These are phyloP conservation scores for Triplophysa tibetana DNA, from an alignment of 2,113 vertebrate species.

Conservation along the genomic window DNA sequence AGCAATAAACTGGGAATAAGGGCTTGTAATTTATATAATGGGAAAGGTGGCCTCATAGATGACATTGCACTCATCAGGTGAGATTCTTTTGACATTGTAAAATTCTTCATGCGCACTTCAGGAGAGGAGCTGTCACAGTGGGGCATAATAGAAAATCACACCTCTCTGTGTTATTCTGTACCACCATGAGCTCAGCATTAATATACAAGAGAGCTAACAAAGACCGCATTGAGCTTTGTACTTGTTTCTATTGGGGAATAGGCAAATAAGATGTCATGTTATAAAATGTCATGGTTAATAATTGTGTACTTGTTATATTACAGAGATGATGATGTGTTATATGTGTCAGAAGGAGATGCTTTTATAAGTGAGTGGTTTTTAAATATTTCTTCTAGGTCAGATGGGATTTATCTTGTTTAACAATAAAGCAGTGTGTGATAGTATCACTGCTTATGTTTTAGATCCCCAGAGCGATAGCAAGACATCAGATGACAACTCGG, in stretches of 20 bases:
- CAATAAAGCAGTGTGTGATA: background rate
- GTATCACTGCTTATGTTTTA: slow-evolving; percentile 54
- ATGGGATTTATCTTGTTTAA: background rate
- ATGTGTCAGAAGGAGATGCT: slow-evolving; percentile 93
- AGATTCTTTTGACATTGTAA: background rate
- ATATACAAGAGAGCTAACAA: background rate
- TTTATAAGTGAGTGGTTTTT: slow-evolving; percentile 84
- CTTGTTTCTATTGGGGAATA: background rate
- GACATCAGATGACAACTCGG: slow-evolving; percentile 72
- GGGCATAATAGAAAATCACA: background rate
- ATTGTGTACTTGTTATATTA: background rate
- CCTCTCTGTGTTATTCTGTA: background rate
- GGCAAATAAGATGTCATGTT: background rate
- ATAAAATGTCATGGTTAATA: background rate
- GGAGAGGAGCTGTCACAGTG: background rate
- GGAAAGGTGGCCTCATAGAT: slow-evolving; percentile 93
- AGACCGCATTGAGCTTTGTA: background rate
- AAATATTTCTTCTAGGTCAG: background rate
- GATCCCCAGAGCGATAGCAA: slow-evolving; percentile 84
- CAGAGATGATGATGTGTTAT: slow-evolving; percentile 96
- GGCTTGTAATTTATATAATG: slow-evolving; percentile 90
- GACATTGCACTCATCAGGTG: slow-evolving; percentile 94
- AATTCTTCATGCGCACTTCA: background rate
- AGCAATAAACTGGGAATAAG: slow-evolving; percentile 94
- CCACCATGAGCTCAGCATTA: too few species aligned